phyloP scores from a whole-genome alignment of 2,113 vertebrate species.

The Leucosticte australis region DNA sequence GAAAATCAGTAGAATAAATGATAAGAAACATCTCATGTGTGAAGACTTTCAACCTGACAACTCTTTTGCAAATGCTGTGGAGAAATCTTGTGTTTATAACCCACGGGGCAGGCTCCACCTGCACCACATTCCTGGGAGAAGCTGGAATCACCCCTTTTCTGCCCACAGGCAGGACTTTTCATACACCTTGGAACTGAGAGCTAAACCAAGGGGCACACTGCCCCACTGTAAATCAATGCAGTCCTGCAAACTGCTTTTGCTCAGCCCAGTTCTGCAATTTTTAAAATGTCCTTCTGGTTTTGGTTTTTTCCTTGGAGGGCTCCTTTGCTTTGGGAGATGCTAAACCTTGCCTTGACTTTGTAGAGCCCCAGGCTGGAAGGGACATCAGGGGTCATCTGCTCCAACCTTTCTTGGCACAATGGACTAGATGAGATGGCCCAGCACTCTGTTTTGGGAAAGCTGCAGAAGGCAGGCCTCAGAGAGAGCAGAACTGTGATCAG shows the following conservation, averaged over 20 bases:
- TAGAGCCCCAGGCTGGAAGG: neutral
- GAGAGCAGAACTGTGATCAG: too few species aligned
- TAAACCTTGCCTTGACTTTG: neutral
- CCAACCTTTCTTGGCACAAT: neutral
- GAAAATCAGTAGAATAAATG: neutral
- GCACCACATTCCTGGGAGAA: neutral
- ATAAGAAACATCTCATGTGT: neutral
- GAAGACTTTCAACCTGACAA: neutral
- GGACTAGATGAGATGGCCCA: neutral
- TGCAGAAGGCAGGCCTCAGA: too few species aligned
- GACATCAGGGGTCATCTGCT: neutral
- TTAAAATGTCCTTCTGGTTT: neutral
- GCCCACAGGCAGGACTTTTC: neutral
- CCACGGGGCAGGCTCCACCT: neutral
- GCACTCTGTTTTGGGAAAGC: too few species aligned
- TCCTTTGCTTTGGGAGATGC: neutral
- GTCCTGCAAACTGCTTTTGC: neutral
- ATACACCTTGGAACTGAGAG: neutral
- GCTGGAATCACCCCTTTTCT: neutral
- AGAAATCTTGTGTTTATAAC: neutral
- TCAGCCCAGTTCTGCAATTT: neutral
- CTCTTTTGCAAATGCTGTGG: neutral
- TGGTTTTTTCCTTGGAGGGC: neutral
- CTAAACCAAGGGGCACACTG: neutral
- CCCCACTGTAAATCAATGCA: neutral